Base-by-base conservation (phyloP, 2,888 invertebrate species). In the Sinopyrophorus schimmeli region DNA sequence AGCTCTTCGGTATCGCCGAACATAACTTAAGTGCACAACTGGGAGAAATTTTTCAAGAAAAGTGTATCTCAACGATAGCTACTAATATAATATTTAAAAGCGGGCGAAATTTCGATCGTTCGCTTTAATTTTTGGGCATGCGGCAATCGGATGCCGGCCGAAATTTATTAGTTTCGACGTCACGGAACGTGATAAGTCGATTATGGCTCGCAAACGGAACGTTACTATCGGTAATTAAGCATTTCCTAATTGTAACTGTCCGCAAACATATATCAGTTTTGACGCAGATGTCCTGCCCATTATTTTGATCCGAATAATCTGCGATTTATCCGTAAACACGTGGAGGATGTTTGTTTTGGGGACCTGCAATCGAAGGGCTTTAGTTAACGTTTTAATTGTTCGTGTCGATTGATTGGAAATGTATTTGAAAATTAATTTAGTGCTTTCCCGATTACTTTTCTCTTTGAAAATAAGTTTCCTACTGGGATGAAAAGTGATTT, bases 201-300 rank as follows among this genome's bases (percentile, higher is more conserved):
- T 53, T 53, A 48, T 53, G 39, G 28, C 44, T 27, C 46, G 42
- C 32, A 53, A 53, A 53, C 48, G 53, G 53, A 53, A 48, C 41
- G 44, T 17, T 37, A 41, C 53, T 42, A 53, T 53, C 31, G 53
- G 54, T 44, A 54, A 54, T 54, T 54, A 48, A 54, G 32, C 54
- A 52, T 54, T 54, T 54, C 54, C 51, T 54, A 54, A 54, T 54
- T 54, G 49, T 52, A 52, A 47, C 54, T 52, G 54, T 54, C 54
- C 48, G 46, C 54, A 54, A 51, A 44, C 47, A 54, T 54, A 39
- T 44, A 54, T 54, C 54, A 54, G 49, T 54, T 54, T 42, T 52
- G 52, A 51, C 37, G 51, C 54, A 54, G 39, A 52, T 54, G 54
- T 54, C 54, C 28, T 43, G 37, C 39, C 47, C n/a, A n/a, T n/a